A percentile compares a stretch with the other conserved stretches of the same genome.
phyloP scores from a whole-genome alignment of 2,888 invertebrate species.

The Acrocyrtus sp. region DNA sequence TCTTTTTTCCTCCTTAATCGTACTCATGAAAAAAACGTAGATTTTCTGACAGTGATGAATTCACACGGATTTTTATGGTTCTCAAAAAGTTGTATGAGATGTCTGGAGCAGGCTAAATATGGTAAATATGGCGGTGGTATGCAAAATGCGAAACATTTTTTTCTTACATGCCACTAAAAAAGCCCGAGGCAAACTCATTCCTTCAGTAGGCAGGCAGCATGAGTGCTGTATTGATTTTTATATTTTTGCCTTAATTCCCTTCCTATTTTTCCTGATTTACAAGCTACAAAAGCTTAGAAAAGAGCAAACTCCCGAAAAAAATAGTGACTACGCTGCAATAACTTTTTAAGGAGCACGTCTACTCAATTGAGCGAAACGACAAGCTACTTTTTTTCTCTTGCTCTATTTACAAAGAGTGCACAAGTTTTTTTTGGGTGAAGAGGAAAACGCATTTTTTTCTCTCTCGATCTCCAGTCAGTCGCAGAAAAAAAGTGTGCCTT shows the following conservation, averaged over 20 bases:
- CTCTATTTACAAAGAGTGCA: too few relatives aligned
- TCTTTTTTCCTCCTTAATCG: constrained; percentile 20
- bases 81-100: neutral
- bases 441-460: too few relatives aligned
- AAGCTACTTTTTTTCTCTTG: too few relatives aligned
- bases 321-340: too few relatives aligned
- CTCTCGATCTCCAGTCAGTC: too few relatives aligned
- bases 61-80: constrained; percentile 25
- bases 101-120: neutral
- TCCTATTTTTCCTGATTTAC: constrained; percentile 13
- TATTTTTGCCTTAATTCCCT: constrained; percentile 16
- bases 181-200: neutral
- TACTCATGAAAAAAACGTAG: constrained; percentile 36
- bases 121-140: neutral
- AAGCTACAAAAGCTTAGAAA: too few relatives aligned
- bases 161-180: neutral
- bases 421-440: too few relatives aligned
- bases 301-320: constrained; percentile 16
- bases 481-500: too few relatives aligned
- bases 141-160: neutral
- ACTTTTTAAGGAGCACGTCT: too few relatives aligned
- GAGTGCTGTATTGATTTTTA: constrained; percentile 33
- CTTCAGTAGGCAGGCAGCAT: neutral
- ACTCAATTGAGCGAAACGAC: too few relatives aligned
- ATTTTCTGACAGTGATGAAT: constrained; percentile 50